Base-by-base conservation (phyloP, 1,140 invertebrate genomes). In the Trichonephila clavipes region DNA sequence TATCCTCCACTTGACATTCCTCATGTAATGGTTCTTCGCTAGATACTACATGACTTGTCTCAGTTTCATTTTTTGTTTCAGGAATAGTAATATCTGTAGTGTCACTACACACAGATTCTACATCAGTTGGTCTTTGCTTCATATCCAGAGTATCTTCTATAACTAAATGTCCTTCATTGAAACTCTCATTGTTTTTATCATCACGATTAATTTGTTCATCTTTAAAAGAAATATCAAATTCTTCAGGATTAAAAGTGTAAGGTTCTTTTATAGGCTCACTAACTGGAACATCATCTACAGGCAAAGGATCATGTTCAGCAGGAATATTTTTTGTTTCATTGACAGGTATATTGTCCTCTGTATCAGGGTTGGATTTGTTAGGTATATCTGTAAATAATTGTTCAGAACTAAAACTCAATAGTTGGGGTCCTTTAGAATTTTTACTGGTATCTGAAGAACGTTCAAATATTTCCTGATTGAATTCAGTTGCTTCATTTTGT, bases 31-130 rank as follows among this genome's bases (percentile, higher is more conserved):
- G 93, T 90, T 94, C 93, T 85, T 89, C 93, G 19, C 19, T 64
- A 34, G 62, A 19, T 44, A 77, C 44, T 58, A 61, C 4, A 66
- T 66, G 93, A 21, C 64, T 94, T n/a, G n/a, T 28, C 28, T 94
- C 93, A 69, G 77, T 18, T 58, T 94, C 93, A 40, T 34, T 61
- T 69, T 94, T 94, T 81, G 58, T 88, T 58, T 94, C 93, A 66
- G 93, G 93, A 94, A 94, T 69, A 24, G 93, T 90, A 18, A 94
- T 94, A 69, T 94, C 93, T 69, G 93, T 94, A 66, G 93, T 94
- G 61, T 94, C 93, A 94, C 93, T 94, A 40, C 87, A 89, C 1
- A 94, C 88, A 69, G 93, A 94, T 85, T 94, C 93, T n/a, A 81
- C 93, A 94, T 94, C 93, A 16, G 24, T 62, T 59, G 88, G 82